Conservation (phyloP, 2,888 invertebrate species). For the Steinernema scapterisci region DNA sequence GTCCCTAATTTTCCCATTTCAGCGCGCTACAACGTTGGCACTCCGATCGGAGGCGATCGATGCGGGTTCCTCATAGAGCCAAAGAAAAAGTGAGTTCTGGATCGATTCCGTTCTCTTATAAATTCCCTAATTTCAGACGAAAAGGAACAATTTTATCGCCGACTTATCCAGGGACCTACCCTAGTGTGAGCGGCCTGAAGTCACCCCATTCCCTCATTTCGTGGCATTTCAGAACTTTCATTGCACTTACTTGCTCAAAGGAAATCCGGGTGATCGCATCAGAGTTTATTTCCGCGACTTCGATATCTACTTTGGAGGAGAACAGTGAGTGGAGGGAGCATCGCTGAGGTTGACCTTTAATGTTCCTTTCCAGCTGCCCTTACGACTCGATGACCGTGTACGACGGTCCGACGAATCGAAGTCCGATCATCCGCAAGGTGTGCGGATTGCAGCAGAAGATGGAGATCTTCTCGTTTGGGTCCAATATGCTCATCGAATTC, state of each 20-base stretch:
- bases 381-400: slow-evolving; percentile 96
- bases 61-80: slow-evolving; percentile 62
- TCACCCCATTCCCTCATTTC: background rate
- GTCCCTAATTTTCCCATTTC: slow-evolving; percentile 35
- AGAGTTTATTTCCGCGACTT: slow-evolving; percentile 95
- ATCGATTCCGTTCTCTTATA: background rate
- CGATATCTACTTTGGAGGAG: slow-evolving; percentile 96
- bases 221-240: slow-evolving; percentile 62
- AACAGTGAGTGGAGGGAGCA: slow-evolving; percentile 80
- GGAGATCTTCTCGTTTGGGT: slow-evolving; percentile 62
- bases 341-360: background rate
- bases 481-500: slow-evolving; percentile 64
- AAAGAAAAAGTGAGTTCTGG: slow-evolving; percentile 40
- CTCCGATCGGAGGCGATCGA: slow-evolving; percentile 42
- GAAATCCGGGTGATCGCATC: slow-evolving; percentile 85
- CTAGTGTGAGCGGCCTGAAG: slow-evolving; percentile 68
- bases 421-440: slow-evolving; percentile 72
- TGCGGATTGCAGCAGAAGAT: slow-evolving; percentile 67
- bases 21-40: slow-evolving; percentile 61
- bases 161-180: slow-evolving; percentile 98
- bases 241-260: slow-evolving; percentile 78
- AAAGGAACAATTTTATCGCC: slow-evolving; percentile 90
- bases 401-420: slow-evolving; percentile 87
- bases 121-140: slow-evolving; percentile 39
- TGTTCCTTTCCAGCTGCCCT: slow-evolving; percentile 80